Percentiles rank a stretch among this genome's conserved stretches.
Conservation (phyloP, 92 coral and sea anemone species). For the Epizoanthus stellaris region DNA sequence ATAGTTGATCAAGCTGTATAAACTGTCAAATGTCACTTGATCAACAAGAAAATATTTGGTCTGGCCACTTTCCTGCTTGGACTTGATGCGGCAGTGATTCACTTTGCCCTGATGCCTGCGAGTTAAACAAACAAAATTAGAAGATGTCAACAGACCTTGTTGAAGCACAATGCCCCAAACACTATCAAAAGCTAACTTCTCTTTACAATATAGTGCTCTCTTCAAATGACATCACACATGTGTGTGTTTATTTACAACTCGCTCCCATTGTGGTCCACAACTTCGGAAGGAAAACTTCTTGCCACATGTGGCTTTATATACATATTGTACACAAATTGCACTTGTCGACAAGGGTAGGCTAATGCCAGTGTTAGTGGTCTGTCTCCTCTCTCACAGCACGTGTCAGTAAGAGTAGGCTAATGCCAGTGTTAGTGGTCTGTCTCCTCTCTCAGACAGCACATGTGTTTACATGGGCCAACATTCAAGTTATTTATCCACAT, state of each 20-base stretch:
- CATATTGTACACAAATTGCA: too few relatives aligned
- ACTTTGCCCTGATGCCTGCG: constrained; percentile 88
- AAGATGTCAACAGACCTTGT: background rate
- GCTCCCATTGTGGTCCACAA: background rate
- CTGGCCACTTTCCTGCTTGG: constrained; percentile 99
- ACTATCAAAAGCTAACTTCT: background rate
- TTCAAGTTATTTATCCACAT: too few relatives aligned
- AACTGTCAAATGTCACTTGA: constrained; percentile 96
- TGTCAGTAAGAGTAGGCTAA: too few relatives aligned
- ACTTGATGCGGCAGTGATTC: constrained; percentile 94
- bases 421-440: too few relatives aligned
- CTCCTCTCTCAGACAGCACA: too few relatives aligned
- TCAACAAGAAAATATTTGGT: constrained; percentile 98
- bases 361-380: too few relatives aligned
- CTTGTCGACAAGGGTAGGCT: too few relatives aligned
- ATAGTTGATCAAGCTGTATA: constrained; percentile 91
- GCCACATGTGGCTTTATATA: too few relatives aligned
- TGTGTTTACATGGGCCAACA: too few relatives aligned
- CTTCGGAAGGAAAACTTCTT: too few relatives aligned
- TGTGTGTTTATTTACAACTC: background rate
- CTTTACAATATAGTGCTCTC: background rate
- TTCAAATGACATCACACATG: background rate
- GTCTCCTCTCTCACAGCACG: too few relatives aligned
- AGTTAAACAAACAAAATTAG: background rate
- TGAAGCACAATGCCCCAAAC: background rate